A percentile compares a stretch with the other conserved stretches of the same genome.
These are phyloP conservation scores for Haliclona indistincta DNA, from an alignment of 37 sponge, comb jelly and placozoan species.

Conservation along the genomic window DNA sequence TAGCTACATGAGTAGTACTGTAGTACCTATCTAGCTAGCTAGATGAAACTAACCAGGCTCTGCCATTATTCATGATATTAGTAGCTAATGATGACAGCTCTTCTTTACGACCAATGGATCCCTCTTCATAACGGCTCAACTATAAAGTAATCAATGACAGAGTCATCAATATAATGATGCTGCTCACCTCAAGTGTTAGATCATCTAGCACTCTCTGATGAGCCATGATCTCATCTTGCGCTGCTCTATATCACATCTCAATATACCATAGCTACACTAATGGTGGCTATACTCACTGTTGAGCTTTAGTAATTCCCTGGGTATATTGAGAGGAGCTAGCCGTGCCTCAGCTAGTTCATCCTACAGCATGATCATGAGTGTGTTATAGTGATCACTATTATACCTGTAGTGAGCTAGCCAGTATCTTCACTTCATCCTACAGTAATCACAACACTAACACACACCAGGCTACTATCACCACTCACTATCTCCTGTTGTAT, in stretches of 20 bases:
- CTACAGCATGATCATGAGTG: too few species aligned
- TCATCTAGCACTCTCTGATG: too few species aligned
- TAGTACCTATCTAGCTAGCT: too few species aligned
- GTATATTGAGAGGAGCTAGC: conserved; percentile 28
- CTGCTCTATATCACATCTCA: neutral
- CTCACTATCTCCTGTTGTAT: conserved; percentile 42
- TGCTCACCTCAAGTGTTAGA: too few species aligned
- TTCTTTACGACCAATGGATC: too few species aligned
- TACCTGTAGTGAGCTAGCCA: conserved; percentile 13
- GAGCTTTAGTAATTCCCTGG: conserved; percentile 29
- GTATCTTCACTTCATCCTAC: conserved; percentile 5
- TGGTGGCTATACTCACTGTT: neutral
- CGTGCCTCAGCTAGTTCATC: conserved; percentile 36
- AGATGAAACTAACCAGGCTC: too few species aligned
- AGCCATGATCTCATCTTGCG: neutral
- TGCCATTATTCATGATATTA: too few species aligned
- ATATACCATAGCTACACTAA: neutral
- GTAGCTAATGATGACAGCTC: too few species aligned
- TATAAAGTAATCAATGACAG: too few species aligned
- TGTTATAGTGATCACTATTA: too few species aligned
- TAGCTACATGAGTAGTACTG: conserved; percentile 5
- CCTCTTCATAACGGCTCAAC: too few species aligned
- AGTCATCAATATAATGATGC: too few species aligned
- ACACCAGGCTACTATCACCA: neutral
- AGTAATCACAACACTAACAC: neutral